phyloP scores from a whole-genome alignment of 2,888 invertebrate species.

The Sthenelais limicola region DNA sequence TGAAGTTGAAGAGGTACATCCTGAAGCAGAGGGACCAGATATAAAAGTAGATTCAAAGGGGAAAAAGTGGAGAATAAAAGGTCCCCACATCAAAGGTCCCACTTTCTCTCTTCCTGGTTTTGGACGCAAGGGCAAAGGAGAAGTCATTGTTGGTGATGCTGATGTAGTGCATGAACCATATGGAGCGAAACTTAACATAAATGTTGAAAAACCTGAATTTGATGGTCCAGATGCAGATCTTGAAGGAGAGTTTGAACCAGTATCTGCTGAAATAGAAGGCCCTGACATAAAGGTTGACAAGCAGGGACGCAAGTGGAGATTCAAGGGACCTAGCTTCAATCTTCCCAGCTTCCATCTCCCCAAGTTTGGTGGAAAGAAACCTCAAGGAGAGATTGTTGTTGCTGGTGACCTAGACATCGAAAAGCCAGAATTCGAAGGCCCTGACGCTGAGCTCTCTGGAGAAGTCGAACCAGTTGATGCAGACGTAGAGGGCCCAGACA shows the following conservation, averaged over 20 bases:
- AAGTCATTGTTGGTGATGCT: no score
- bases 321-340: slow-evolving; percentile 9
- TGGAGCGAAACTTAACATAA: slow-evolving; percentile 5
- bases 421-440: slow-evolving; percentile 9
- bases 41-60: background rate
- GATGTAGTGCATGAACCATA: slow-evolving; percentile 6
- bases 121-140: no score
- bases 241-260: slow-evolving; percentile 8
- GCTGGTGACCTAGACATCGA: slow-evolving; percentile 26
- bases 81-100: slow-evolving; percentile 12
- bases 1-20: no score
- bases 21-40: slow-evolving; percentile 4
- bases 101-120: slow-evolving; percentile 9
- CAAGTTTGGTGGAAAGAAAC: background rate
- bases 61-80: slow-evolving; percentile 7
- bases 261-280: slow-evolving; percentile 4
- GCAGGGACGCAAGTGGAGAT: slow-evolving; percentile 6
- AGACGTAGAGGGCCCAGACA: slow-evolving; percentile 29
- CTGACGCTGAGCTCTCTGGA: slow-evolving; percentile 14
- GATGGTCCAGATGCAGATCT: slow-evolving; percentile 4
- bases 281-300: slow-evolving; percentile 8
- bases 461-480: background rate
- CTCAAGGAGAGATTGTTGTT: slow-evolving; percentile 26
- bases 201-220: slow-evolving; percentile 7
- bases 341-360: slow-evolving; percentile 16